phyloP scores from a whole-genome alignment of 2,797 vertebrate genomes.

The Hybognathus amarus region DNA sequence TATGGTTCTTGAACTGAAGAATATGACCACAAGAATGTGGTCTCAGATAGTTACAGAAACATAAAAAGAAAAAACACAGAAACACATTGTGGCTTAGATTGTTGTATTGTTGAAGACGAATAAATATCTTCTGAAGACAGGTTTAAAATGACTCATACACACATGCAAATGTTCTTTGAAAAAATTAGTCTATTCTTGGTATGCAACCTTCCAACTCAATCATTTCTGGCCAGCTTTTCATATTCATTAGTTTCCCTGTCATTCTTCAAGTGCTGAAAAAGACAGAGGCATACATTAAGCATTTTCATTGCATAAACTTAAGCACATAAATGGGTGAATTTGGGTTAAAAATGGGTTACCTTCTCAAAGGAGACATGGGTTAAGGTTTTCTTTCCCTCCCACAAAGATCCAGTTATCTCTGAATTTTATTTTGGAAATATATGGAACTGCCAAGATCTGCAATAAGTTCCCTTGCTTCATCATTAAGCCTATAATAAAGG shows the following conservation, averaged over 20 bases:
- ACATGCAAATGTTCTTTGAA: neutral
- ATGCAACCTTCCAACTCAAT: conserved; percentile 88
- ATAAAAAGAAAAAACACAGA: neutral
- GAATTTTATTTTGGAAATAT: conserved; percentile 77
- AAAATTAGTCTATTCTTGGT: conserved; percentile 76
- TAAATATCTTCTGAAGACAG: neutral
- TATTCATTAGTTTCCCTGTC: conserved; percentile 84
- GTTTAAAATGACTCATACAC: neutral
- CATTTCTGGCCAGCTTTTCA: conserved; percentile 88
- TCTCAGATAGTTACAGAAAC: neutral
- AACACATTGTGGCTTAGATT: neutral
- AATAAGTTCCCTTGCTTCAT: conserved; percentile 82
- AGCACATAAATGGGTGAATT: neutral
- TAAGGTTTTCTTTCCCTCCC: conserved; percentile 85
- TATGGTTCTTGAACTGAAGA: no score
- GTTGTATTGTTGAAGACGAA: neutral
- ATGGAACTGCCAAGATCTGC: conserved; percentile 83
- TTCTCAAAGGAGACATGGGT: conserved; percentile 84
- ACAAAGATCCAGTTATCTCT: conserved; percentile 95
- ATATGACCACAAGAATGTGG: neutral
- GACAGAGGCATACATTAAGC: conserved; percentile 46
- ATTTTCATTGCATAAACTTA: neutral
- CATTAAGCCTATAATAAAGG: conserved; percentile 78
- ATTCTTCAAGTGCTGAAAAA: conserved; percentile 83
- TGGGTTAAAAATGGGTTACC: conserved; percentile 71